Percentiles rank a stretch among this genome's conserved stretches.
Evolutionary conservation across 92 coral and sea anemone genomes (phyloP).

Genomic region (Diadumene lineata): DNA sequence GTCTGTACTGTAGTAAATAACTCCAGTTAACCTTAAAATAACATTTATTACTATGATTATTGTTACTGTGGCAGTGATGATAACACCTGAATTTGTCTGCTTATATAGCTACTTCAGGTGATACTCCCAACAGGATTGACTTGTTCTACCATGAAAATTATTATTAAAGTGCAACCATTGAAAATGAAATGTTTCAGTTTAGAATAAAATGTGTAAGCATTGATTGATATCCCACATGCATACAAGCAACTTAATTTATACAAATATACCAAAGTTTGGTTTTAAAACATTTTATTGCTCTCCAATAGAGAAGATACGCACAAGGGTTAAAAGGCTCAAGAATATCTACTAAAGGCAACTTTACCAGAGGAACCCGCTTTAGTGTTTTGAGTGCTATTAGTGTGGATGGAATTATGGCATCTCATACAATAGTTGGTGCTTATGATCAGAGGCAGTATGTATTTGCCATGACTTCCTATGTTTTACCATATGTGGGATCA

Average conservation of each 20-base stretch:
- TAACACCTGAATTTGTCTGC: no score
- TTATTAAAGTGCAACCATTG: no score
- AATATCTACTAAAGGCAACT: constrained; percentile 34
- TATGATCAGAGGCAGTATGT: constrained; percentile 34
- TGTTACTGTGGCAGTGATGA: no score
- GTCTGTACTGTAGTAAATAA: background rate
- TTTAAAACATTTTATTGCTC: background rate
- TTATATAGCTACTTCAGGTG: no score
- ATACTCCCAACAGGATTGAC: no score
- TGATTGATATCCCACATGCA: no score
- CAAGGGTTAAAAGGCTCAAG: constrained; percentile 26
- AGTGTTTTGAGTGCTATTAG: constrained; percentile 56
- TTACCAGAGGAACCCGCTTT: constrained; percentile 46
- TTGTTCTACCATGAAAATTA: no score
- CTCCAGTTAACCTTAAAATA: no score
- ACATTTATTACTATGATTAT: no score
- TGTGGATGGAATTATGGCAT: constrained; percentile 31
- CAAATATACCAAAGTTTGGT: background rate
- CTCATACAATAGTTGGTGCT: constrained; percentile 50
- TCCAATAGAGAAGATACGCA: constrained; percentile 35
- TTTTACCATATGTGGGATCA: constrained; percentile 53
- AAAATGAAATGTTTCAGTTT: no score
- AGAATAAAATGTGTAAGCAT: background rate
- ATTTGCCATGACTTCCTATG: constrained; percentile 42
- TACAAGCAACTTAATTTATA: no score